Evolutionary conservation across 2,113 vertebrate genomes (phyloP), one percentile per base, ranked within the genome.

Genomic region (Ramphastos sulfuratus): DNA sequence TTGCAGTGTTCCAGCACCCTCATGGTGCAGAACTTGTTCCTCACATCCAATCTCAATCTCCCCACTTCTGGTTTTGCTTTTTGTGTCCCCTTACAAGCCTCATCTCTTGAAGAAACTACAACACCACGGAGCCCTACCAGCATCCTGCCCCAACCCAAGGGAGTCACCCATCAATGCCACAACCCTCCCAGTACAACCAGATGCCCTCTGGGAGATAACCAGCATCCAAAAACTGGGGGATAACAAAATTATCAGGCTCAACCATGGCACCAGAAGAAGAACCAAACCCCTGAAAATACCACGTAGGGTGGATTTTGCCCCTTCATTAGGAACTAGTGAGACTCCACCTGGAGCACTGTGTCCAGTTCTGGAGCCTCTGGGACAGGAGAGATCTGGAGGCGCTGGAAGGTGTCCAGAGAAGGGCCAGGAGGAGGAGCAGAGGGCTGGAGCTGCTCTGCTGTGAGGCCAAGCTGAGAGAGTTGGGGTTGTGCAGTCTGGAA

Each of bases 281-380:
- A 15, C 46, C n/a, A 39, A 82, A 74, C n/a, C 33, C n/a, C 44
- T 27, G 31, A 20, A 79, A 80, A 46, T 11, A 24, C 56, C 17
- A 4, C 0, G 1, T 2, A 39, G 35, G 54, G 69, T 21, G 25
- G 4, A 4, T n/a, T 7, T 14, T 16, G 20, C 19, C 27, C 54
- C 35, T 83, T 10, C 31, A 1, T 27, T 18, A 37, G 33, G 9
- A 70, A 27, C 23, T 46, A 15, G 15, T 46, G 44, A 46, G 44
- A 46, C 44, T 15, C 44, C 44, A 46, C 15, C 44, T 46, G 44
- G 44, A 46, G 44, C 15, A 18, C 44, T 46, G 44, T 14, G 14
- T 44, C 44, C 44, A 44, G 44, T 16, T 44, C 44, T 16, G 44
- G 44, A 44, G 44, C 7, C 15, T 7, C 44, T 44, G 15, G 6